Evolutionary conservation across 1,140 invertebrate species (phyloP).

Genomic region (Tribolium madens): DNA sequence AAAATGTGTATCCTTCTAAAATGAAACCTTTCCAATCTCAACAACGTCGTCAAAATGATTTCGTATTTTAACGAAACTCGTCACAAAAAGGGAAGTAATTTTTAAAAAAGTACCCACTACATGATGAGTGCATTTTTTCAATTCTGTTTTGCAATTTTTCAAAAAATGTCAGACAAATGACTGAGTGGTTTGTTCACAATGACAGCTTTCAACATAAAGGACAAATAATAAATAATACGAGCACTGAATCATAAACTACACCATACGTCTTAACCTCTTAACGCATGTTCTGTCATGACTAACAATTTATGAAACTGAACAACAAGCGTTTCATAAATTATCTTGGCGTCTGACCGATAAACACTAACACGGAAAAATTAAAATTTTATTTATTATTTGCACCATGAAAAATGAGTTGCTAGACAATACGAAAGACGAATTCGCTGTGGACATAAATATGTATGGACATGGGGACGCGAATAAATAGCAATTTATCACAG

Average conservation of each 20-base stretch:
- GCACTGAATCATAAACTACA: background rate
- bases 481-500: constrained; percentile 39
- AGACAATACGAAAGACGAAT: background rate
- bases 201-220: background rate
- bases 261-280: background rate
- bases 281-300: background rate
- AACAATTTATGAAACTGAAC: background rate
- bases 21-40: background rate
- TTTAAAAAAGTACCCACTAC: background rate
- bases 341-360: background rate
- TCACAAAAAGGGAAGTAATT: background rate
- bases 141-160: constrained; percentile 4
- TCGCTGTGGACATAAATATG: constrained; percentile 29
- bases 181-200: background rate
- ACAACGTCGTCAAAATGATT: background rate
- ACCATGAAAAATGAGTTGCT: background rate
- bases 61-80: background rate
- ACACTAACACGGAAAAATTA: background rate
- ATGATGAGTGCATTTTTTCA: constrained; percentile 15
- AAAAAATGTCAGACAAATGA: constrained; percentile 23
- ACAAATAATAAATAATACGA: background rate
- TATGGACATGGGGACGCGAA: constrained; percentile 26
- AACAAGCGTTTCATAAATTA: background rate
- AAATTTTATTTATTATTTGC: background rate
- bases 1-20: constrained; percentile 11